Percentiles rank a stretch among this genome's conserved stretches.
Conservation (phyloP, 2,888 invertebrate species). For the Physocephala rufipes region DNA sequence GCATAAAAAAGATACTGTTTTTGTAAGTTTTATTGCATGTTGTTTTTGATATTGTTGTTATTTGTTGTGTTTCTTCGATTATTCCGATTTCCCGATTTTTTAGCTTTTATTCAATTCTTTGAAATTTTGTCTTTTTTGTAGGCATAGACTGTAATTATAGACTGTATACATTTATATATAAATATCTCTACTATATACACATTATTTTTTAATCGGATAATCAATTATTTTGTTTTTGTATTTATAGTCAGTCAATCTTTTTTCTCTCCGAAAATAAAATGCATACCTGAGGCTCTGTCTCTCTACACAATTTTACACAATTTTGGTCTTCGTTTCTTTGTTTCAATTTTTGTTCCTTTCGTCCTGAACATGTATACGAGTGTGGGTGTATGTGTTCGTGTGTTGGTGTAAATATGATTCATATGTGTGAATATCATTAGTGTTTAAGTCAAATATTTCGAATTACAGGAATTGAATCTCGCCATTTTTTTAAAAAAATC, state of each 20-base stretch:
- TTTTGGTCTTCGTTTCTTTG: no score
- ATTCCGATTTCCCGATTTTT: neutral
- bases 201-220: constrained; percentile 17
- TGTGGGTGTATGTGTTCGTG: no score
- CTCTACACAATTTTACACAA: constrained; percentile 11
- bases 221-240: constrained; percentile 47
- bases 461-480: no score
- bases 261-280: constrained; percentile 72
- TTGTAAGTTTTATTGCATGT: neutral
- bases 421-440: no score
- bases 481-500: no score
- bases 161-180: constrained; percentile 42
- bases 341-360: no score
- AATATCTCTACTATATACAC: constrained; percentile 17
- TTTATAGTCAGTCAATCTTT: constrained; percentile 71
- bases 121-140: neutral
- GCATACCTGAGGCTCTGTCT: constrained; percentile 67
- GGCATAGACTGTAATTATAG: no score
- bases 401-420: no score
- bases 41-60: neutral
- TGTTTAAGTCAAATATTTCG: no score
- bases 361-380: no score
- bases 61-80: neutral
- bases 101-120: neutral
- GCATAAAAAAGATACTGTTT: neutral